Conservation (phyloP, 1,140 invertebrate species). For the Pseudomyrmex pallidus region DNA sequence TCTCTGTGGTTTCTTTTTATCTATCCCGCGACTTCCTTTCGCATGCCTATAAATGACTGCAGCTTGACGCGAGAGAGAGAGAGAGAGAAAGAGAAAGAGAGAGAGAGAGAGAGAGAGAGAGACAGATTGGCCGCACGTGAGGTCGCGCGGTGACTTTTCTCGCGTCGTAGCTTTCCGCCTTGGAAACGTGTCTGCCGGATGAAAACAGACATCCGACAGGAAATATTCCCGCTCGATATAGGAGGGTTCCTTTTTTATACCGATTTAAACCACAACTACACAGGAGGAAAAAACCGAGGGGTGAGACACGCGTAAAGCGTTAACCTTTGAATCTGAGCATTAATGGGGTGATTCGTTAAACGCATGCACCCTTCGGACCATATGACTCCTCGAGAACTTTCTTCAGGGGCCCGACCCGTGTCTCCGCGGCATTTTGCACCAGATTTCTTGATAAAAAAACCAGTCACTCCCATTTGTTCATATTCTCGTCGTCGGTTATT, state of each 20-base stretch:
- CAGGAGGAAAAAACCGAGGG: not conserved
- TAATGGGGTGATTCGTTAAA: slow-evolving; percentile 15
- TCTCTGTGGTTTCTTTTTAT: not conserved
- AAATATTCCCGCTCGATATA: slow-evolving; percentile 58
- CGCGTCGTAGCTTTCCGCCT: slow-evolving; percentile 60
- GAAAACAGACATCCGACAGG: slow-evolving; percentile 71
- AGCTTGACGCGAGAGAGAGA: not conserved
- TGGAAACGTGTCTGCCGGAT: slow-evolving; percentile 56
- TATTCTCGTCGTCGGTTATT: not conserved
- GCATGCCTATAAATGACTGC: slow-evolving; percentile 2
- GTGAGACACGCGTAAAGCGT: not conserved
- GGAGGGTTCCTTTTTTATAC: slow-evolving; percentile 27
- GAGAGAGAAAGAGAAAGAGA: not conserved
- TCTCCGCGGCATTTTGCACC: not conserved
- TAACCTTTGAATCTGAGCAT: slow-evolving; percentile 31
- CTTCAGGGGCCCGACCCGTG: not conserved
- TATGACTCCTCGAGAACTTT: slow-evolving; percentile 2
- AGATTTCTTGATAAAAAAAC: not conserved
- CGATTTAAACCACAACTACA: slow-evolving; percentile 37
- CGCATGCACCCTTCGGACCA: slow-evolving; percentile 39
- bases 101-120: not conserved
- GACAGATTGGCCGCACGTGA: slow-evolving; percentile 74
- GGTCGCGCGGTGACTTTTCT: slow-evolving; percentile 64
- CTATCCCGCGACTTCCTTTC: not conserved
- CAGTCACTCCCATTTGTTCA: not conserved